phyloP scores from a whole-genome alignment of 2,113 vertebrate species.

The Oceanodroma tethys region DNA sequence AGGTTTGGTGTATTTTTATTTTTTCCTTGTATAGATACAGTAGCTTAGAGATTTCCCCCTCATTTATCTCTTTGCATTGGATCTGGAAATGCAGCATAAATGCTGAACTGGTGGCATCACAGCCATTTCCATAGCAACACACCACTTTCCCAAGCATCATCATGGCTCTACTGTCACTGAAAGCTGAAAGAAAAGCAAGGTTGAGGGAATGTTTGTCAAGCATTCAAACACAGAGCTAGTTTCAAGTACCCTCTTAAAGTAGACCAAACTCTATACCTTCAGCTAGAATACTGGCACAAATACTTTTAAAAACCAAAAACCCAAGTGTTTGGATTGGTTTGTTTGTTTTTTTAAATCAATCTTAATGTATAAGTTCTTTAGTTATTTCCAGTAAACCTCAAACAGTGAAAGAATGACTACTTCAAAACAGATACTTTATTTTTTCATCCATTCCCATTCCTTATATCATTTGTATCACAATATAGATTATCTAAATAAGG shows the following conservation, averaged over 20 bases:
- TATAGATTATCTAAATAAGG: neutral
- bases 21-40: neutral
- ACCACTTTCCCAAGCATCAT: neutral
- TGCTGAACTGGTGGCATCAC: neutral
- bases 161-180: neutral
- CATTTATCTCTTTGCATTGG: neutral
- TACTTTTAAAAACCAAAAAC: neutral
- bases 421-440: neutral
- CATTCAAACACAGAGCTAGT: neutral
- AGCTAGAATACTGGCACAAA: neutral
- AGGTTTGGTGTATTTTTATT: neutral
- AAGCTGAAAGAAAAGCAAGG: neutral
- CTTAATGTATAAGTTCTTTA: neutral
- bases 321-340: neutral
- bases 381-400: neutral
- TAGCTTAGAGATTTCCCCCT: neutral
- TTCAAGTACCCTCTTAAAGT: neutral
- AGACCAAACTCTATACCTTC: neutral
- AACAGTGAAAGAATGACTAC: neutral
- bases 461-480: neutral
- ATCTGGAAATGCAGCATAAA: neutral
- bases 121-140: slow-evolving; percentile 39
- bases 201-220: neutral
- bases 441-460: neutral
- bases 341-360: neutral